These are phyloP conservation scores for Urocynchramus pylzowi DNA, from an alignment of 2,113 vertebrate genomes.

Conservation along the genomic window DNA sequence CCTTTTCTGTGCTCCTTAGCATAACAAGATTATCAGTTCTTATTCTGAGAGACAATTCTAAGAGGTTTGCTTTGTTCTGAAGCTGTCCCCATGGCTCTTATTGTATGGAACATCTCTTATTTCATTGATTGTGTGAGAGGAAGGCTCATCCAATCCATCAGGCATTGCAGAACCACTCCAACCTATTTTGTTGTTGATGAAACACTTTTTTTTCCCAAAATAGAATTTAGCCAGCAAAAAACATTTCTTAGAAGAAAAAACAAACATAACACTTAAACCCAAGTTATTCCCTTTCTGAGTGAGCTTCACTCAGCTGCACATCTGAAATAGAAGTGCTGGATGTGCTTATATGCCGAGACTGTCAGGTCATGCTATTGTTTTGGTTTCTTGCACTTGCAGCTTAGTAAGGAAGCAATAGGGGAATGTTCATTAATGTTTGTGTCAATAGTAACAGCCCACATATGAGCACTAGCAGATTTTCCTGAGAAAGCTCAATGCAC, in stretches of 20 bases:
- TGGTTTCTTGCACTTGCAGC: not conserved
- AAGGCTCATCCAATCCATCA: not conserved
- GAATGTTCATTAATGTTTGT: conserved; percentile 1
- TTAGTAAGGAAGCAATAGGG: not conserved
- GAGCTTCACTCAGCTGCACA: not conserved
- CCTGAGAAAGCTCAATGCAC: not conserved
- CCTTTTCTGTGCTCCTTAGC: not conserved
- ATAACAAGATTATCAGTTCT: not conserved
- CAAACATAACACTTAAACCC: not conserved
- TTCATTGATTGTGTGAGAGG: not conserved
- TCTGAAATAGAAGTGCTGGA: not conserved
- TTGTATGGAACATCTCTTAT: not conserved
- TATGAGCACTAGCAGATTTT: not conserved
- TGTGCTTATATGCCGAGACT: not conserved
- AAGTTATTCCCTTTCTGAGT: not conserved
- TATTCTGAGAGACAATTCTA: not conserved
- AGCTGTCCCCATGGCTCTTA: not conserved
- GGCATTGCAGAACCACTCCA: not conserved
- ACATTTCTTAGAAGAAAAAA: not conserved
- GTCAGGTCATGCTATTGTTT: not conserved
- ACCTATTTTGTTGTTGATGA: not conserved
- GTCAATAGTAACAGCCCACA: conserved; percentile 4
- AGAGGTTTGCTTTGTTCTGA: not conserved
- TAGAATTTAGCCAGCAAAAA: not conserved
- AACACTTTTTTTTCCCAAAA: not conserved